phyloP scores from a whole-genome alignment of 2,888 invertebrate genomes.

The Acrobeloides nanus region DNA sequence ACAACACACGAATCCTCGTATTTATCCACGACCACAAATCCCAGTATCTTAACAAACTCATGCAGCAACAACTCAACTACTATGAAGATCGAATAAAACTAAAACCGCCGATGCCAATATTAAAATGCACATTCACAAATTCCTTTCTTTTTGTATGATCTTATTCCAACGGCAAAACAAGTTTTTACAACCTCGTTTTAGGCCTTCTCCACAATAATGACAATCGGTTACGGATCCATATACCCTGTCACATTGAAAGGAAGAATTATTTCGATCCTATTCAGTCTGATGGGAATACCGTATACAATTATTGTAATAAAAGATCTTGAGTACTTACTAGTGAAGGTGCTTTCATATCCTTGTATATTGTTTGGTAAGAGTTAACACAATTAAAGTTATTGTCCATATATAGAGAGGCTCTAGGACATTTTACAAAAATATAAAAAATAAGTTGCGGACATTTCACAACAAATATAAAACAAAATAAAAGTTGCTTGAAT shows the following conservation, averaged over 20 bases:
- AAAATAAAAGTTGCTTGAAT: no score
- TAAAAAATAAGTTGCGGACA: no score
- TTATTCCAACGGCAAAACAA: background rate
- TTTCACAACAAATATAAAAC: no score
- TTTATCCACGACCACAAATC: conserved; percentile 31
- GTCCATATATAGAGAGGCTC: no score
- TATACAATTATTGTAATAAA: conserved; percentile 55
- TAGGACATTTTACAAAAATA: no score
- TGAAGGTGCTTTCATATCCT: conserved; percentile 30
- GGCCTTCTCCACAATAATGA: conserved; percentile 27
- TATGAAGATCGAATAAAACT: conserved; percentile 26
- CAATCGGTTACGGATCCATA: conserved; percentile 54
- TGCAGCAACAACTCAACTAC: conserved; percentile 17
- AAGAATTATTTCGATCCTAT: conserved; percentile 52
- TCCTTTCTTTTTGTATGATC: conserved; percentile 23
- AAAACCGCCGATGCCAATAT: conserved; percentile 21
- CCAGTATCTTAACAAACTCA: conserved; percentile 18
- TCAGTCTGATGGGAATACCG: conserved; percentile 55
- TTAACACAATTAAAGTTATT: no score
- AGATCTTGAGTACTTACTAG: conserved; percentile 42
- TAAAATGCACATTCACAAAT: conserved; percentile 20
- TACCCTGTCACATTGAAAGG: conserved; percentile 53
- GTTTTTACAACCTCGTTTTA: conserved; percentile 10
- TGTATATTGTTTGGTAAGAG: conserved; percentile 28
- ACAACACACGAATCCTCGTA: conserved; percentile 30